Conservation (phyloP, 2,113 vertebrate species). For the Antennarius striatus region DNA sequence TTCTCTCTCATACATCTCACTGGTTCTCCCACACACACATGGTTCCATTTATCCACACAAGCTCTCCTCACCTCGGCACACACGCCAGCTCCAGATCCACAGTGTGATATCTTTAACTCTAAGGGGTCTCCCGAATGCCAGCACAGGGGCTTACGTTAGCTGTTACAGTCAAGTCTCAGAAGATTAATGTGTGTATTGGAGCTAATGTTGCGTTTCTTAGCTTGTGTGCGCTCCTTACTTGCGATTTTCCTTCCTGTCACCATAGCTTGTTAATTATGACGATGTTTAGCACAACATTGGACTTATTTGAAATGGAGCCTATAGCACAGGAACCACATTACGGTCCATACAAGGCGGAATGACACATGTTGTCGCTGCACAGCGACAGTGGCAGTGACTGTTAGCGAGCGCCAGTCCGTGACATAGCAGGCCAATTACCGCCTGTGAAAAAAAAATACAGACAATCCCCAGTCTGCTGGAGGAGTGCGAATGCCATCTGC, state of each 20-base stretch:
- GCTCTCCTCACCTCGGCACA: conserved; percentile 60
- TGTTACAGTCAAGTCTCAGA: neutral
- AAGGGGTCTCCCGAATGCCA: neutral
- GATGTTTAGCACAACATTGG: conserved; percentile 26
- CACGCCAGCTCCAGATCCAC: conserved; percentile 19
- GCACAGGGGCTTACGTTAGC: neutral
- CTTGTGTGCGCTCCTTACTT: conserved; percentile 1
- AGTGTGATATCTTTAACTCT: conserved; percentile 14
- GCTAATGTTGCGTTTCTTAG: conserved; percentile 32
- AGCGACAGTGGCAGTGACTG: conserved; percentile 42
- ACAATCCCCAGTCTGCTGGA: conserved; percentile 57
- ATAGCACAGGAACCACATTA: conserved; percentile 46
- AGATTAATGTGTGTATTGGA: conserved; percentile 25
- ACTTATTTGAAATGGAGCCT: conserved; percentile 29
- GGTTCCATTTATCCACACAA: conserved; percentile 63
- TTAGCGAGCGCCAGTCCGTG: conserved; percentile 58
- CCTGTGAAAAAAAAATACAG: conserved; percentile 36
- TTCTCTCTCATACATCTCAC: conserved; percentile 49
- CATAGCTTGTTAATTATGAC: conserved; percentile 22
- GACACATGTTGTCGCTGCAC: conserved; percentile 37
- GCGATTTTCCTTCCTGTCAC: neutral
- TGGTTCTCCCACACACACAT: conserved; percentile 54
- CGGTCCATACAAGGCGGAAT: conserved; percentile 18
- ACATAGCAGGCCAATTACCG: conserved; percentile 69
- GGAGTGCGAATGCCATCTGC: conserved; percentile 70